Conservation (phyloP, 2,113 vertebrate species). For the Forbesichthys papilliferus region DNA sequence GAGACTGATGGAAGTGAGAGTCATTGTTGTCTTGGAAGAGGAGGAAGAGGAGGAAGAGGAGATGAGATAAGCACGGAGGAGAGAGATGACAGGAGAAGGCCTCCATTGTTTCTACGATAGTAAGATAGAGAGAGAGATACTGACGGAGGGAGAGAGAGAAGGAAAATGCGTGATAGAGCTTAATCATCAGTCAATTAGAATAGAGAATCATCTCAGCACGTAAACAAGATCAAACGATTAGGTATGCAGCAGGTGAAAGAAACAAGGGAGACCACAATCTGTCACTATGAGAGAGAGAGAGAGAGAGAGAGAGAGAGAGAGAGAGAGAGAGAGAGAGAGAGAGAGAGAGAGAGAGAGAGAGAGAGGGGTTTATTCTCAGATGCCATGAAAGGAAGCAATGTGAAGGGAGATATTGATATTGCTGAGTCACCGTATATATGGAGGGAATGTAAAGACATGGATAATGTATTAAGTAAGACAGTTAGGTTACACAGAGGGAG, state of each 20-base stretch:
- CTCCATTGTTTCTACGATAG: too few relatives aligned
- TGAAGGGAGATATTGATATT: neutral
- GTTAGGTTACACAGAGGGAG: neutral
- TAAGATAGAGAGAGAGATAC: slow-evolving; percentile 2
- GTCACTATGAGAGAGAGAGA: neutral
- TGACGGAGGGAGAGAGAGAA: slow-evolving; percentile 14
- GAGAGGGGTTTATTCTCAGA: neutral
- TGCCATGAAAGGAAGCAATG: neutral
- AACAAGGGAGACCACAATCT: slow-evolving; percentile 1
- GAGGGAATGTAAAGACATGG: too few relatives aligned
- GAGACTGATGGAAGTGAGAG: slow-evolving; percentile 51
- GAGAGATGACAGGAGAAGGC: slow-evolving; percentile 26
- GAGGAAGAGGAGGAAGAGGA: slow-evolving; percentile 37
- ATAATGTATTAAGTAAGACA: too few relatives aligned
- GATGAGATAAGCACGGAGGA: slow-evolving; percentile 21
- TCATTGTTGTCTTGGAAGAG: slow-evolving; percentile 51
- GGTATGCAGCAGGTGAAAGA: neutral
- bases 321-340: neutral
- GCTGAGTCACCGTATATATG: neutral
- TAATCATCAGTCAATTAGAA: too few relatives aligned
- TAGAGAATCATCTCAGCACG: too few relatives aligned
- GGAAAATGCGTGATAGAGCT: neutral
- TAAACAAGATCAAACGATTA: too few relatives aligned
- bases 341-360: slow-evolving; percentile 8
- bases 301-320: neutral